Conservation (phyloP, 2,797 vertebrate species). For the Prunella strophiata region DNA sequence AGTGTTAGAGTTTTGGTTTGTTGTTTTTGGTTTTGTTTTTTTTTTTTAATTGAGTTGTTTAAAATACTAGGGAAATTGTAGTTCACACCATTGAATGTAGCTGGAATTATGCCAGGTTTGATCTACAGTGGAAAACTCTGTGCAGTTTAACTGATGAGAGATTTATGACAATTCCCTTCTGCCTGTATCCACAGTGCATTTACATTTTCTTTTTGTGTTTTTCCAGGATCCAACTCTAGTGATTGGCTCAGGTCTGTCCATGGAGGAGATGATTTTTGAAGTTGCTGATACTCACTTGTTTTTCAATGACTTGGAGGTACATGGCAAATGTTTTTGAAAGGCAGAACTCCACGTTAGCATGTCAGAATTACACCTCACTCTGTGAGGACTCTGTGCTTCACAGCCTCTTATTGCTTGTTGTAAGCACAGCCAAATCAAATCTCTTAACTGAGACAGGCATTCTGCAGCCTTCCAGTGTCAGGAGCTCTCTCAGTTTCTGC, state of each 20-base stretch:
- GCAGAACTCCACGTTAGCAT: not conserved
- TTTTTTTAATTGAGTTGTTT: not conserved
- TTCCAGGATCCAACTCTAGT: slow-evolving; percentile 90
- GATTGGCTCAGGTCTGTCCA: slow-evolving; percentile 93
- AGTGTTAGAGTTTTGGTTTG: not conserved
- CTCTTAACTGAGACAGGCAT: not conserved
- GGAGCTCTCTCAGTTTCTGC: not conserved
- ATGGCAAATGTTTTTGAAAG: not conserved
- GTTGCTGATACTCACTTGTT: slow-evolving; percentile 97
- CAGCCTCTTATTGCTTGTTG: not conserved
- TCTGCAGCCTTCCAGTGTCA: not conserved
- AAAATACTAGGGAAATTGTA: not conserved
- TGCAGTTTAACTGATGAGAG: not conserved
- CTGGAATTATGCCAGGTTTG: not conserved
- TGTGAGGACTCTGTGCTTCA: not conserved
- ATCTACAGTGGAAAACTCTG: not conserved
- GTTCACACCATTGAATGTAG: not conserved
- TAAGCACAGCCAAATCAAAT: not conserved
- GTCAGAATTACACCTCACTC: not conserved
- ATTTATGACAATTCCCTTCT: not conserved
- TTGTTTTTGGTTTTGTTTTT: not conserved
- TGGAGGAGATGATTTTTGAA: slow-evolving; percentile 99
- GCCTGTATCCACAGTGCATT: not conserved
- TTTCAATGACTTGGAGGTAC: slow-evolving; percentile 97
- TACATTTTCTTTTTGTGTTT: not conserved